phyloP scores from a whole-genome alignment of 2,113 vertebrate species.

The Ptychochromis oligacanthus region DNA sequence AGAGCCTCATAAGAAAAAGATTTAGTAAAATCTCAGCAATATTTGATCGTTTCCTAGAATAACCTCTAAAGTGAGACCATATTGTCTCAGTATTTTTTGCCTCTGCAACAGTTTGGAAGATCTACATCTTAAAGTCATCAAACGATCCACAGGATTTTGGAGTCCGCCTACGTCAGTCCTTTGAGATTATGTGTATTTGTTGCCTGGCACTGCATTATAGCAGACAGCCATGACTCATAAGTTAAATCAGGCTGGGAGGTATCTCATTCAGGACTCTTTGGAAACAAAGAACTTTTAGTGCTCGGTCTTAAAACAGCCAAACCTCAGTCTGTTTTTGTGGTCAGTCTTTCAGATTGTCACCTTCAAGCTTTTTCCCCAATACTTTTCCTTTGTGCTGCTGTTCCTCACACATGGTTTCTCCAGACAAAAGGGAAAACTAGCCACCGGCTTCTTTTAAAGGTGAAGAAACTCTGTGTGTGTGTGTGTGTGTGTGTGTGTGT shows the following conservation, averaged over 20 bases:
- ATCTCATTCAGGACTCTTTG: slow-evolving; percentile 25
- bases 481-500: too few species aligned
- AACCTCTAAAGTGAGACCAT: slow-evolving; percentile 30
- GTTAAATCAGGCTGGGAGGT: slow-evolving; percentile 40
- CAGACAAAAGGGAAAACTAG: slow-evolving; percentile 65
- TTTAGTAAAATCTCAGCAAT: slow-evolving; percentile 30
- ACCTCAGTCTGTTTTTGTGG: slow-evolving; percentile 63
- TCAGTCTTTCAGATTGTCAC: slow-evolving; percentile 67
- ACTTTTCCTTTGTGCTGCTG: slow-evolving; percentile 58
- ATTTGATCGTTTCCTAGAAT: slow-evolving; percentile 38
- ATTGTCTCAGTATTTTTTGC: neutral
- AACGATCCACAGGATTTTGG: slow-evolving; percentile 6
- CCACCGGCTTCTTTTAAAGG: slow-evolving; percentile 44
- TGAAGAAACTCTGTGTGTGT: slow-evolving; percentile 32
- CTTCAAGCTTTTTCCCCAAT: slow-evolving; percentile 66
- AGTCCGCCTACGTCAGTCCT: neutral
- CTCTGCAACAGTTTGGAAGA: neutral
- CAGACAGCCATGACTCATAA: slow-evolving; percentile 38
- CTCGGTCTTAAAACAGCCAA: slow-evolving; percentile 43
- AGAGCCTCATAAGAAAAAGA: slow-evolving; percentile 37
- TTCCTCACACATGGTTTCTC: slow-evolving; percentile 45
- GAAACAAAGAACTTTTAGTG: slow-evolving; percentile 64
- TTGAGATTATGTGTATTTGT: slow-evolving; percentile 9
- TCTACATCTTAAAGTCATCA: slow-evolving; percentile 50
- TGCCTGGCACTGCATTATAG: neutral